phyloP scores from a whole-genome alignment of 2,888 invertebrate species.

The Sesamia inferens region DNA sequence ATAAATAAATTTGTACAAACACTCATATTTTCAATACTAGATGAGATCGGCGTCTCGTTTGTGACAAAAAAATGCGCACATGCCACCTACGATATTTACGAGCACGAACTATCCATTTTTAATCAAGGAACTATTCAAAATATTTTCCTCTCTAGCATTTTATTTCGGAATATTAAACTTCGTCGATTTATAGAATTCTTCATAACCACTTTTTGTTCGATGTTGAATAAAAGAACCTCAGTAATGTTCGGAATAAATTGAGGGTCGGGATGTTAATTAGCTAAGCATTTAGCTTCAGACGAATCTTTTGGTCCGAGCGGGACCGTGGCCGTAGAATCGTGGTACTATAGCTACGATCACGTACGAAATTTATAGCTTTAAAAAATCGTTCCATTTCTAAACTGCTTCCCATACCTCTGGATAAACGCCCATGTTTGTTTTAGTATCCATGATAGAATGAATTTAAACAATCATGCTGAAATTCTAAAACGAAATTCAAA shows the following conservation, averaged over 20 bases:
- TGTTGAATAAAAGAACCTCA: conserved; percentile 64
- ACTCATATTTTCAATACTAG: not conserved
- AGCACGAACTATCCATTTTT: conserved; percentile 23
- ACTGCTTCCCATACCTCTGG: conserved; percentile 49
- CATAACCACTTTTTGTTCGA: conserved; percentile 48
- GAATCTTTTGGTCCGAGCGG: conserved; percentile 53
- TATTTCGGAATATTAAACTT: conserved; percentile 38
- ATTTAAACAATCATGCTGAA: conserved; percentile 24
- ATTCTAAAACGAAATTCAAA: conserved; percentile 27
- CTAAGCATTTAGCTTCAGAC: conserved; percentile 64
- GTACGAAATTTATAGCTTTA: conserved; percentile 76
- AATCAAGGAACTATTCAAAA: conserved; percentile 46
- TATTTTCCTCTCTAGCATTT: conserved; percentile 28
- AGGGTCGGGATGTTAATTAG: conserved; percentile 69
- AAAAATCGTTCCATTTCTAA: conserved; percentile 62
- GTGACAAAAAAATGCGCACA: not conserved
- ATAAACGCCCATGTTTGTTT: conserved; percentile 45
- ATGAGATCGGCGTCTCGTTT: not conserved
- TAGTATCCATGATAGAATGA: conserved; percentile 35
- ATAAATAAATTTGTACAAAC: not conserved
- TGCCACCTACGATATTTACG: not conserved
- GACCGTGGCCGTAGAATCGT: conserved; percentile 42
- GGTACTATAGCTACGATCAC: conserved; percentile 63
- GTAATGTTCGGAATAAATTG: conserved; percentile 65
- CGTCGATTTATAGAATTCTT: conserved; percentile 47